Base-by-base conservation (phyloP, 1,140 invertebrate species). In the Hylaeus anthracinus region DNA sequence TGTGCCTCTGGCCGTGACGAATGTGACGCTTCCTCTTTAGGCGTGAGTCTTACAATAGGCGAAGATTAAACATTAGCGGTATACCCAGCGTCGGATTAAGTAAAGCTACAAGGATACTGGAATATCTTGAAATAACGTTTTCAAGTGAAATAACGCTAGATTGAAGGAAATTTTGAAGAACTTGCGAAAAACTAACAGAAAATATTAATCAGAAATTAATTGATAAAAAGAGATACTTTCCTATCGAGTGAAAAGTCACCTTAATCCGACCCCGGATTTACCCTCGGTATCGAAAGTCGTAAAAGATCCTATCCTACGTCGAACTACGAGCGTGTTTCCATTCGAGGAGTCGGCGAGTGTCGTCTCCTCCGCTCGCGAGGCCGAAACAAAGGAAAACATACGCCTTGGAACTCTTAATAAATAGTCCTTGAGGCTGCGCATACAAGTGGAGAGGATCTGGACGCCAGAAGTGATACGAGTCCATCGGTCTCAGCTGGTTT, bases 341-440 rank as follows among this genome's bases (percentile, higher is more conserved):
- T 56, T 43, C 45, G 48, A 37, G 48, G 58, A 26, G 45, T 39
- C 61, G 39, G 1, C 43, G 39, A 60, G 26, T 51, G 63, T 48
- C 43, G 63, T 48, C 64, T 58, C 55, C 78, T 41, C 45, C 61
- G 63, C 72, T 39, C 53, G 45, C 63, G 72, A 43, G 39, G n/a
- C 48, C 61, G 72, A 75, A 79, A 45, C 26, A 58, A 80, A 74
- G 15, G 41, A 74, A 79, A 45, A 73, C 56, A 65, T 37, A 74
- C 43, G 45, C 10, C 12, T 26, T 8, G 9, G 26, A 45, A 58
- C 55, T 43, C 41, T 37, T 12, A 9, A 45, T 43, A 65, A 12
- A 45, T 51, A 45, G 14, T 65, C 9, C 63, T 9, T 41, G 63
- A 48, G 63, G 41, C 65, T 48, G 15, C 14, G 41, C 0, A 8